Evolutionary conservation across 1,140 invertebrate species (phyloP), one percentile per base, ranked within the genome.

Genomic region (Danaus plexippus): DNA sequence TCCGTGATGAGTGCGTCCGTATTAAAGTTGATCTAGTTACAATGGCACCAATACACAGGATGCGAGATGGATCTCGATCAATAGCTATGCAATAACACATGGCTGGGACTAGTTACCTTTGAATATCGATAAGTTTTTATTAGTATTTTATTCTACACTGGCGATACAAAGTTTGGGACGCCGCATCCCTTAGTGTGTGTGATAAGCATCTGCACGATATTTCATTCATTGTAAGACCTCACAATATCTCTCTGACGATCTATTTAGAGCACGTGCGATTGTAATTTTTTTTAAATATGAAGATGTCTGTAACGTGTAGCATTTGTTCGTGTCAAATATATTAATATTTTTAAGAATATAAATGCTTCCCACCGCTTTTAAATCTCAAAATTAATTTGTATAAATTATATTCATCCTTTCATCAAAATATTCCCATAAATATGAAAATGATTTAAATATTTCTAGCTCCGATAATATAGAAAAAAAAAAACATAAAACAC

Each of bases 231-330:
- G 58, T 22, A 48, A 60, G 67, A 69, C 67, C 67, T 69, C 64
- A 64, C 59, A 52, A 55, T 59, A 44, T 63, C 63, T 64, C 66
- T 61, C 46, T 58, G 60, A 48, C 53, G 40, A 41, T 47, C 53
- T 61, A 46, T 52, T 49, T 57, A 49, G 47, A 70, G 69, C 73
- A 77, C 70, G 70, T 74, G 74, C 70, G 58, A 47, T 72, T 69
- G 61, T 64, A 63, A 69, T 65, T 72, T 54, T 58, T 15, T 15
- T 15, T 15, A 15, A 15, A 15, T 1, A 15, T 3, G 15, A 1
- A 15, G 1, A 15, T 15, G 3, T 59, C 54, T 47, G 48, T 59
- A 62, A 59, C 52, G 50, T 49, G 64, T 65, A 18, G 47, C 40
- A 53, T 52, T 57, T 46, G 67, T 71, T 62, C 62, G 69, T 73